These are phyloP conservation scores for Circaetus gallicus DNA, from an alignment of 2,113 vertebrate species.

Conservation along the genomic window DNA sequence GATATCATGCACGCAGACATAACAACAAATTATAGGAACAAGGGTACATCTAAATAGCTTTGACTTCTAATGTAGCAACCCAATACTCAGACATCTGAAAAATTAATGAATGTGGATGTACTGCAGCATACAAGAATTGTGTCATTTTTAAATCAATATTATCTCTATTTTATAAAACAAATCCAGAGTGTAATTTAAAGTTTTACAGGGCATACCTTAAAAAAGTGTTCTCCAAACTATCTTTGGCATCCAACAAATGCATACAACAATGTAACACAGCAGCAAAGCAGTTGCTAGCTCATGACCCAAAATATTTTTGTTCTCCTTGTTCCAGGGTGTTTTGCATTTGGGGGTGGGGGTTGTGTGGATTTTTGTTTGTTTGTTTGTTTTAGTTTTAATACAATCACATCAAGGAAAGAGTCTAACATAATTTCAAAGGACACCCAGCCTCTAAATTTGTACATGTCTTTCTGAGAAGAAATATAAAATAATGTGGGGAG, in stretches of 20 bases:
- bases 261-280: not conserved
- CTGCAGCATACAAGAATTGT: not conserved
- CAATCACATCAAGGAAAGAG: not conserved
- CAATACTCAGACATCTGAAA: not conserved
- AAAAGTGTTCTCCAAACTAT: not conserved
- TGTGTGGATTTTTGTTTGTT: not conserved
- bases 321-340: not conserved
- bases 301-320: not conserved
- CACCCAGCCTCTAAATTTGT: not conserved
- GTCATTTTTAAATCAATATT: not conserved
- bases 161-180: not conserved
- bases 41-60: not conserved
- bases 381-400: not conserved
- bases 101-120: not conserved
- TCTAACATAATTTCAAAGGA: not conserved
- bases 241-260: not conserved
- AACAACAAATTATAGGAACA: not conserved
- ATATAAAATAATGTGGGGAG: not conserved
- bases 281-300: not conserved
- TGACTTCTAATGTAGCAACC: not conserved
- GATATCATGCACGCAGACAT: constrained; percentile 3
- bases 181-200: not conserved
- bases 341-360: too few relatives aligned
- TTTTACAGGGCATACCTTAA: not conserved
- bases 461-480: not conserved